Evolutionary conservation across 2,888 invertebrate species (phyloP).

Genomic region (Drosophila mettleri): DNA sequence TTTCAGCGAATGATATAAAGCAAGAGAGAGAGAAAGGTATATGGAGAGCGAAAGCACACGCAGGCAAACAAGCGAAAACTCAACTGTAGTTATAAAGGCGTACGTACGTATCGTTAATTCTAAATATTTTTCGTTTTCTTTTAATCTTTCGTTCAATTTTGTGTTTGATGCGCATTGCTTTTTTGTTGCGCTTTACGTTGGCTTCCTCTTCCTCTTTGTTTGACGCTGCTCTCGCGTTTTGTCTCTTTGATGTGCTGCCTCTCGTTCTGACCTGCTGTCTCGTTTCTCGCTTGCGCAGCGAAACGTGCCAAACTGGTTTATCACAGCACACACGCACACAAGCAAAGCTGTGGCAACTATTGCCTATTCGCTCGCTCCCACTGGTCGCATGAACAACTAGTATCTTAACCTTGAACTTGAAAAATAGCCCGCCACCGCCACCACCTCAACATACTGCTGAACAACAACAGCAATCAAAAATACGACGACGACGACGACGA

Average conservation of each 20-base stretch:
- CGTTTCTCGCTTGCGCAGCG: conserved; percentile 63
- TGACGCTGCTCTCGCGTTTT: conserved; percentile 56
- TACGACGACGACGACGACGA: conserved; percentile 17
- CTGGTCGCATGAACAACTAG: conserved; percentile 76
- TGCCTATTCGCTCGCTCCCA: conserved; percentile 54
- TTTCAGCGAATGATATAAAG: conserved; percentile 6
- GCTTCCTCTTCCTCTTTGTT: conserved; percentile 82
- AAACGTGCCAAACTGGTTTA: conserved; percentile 80
- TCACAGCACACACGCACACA: conserved; percentile 40
- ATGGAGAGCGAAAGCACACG: neutral
- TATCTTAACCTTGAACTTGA: conserved; percentile 85
- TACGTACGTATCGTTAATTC: conserved; percentile 14
- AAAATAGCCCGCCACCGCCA: conserved; percentile 58
- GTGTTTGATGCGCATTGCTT: conserved; percentile 48
- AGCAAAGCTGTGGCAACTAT: conserved; percentile 27
- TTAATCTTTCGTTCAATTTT: conserved; percentile 33
- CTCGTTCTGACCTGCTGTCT: conserved; percentile 44
- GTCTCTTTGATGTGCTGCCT: conserved; percentile 30
- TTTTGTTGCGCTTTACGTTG: conserved; percentile 52
- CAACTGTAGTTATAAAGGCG: conserved; percentile 20
- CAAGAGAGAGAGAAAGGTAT: neutral
- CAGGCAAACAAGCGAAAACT: conserved; percentile 5
- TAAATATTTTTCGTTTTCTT: conserved; percentile 1
- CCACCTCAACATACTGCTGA: conserved; percentile 71
- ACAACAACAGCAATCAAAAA: conserved; percentile 26